Percentiles rank a stretch among this genome's conserved stretches.
These are phyloP conservation scores for Thymallus thymallus DNA, from an alignment of 2,113 vertebrate species.

Conservation along the genomic window DNA sequence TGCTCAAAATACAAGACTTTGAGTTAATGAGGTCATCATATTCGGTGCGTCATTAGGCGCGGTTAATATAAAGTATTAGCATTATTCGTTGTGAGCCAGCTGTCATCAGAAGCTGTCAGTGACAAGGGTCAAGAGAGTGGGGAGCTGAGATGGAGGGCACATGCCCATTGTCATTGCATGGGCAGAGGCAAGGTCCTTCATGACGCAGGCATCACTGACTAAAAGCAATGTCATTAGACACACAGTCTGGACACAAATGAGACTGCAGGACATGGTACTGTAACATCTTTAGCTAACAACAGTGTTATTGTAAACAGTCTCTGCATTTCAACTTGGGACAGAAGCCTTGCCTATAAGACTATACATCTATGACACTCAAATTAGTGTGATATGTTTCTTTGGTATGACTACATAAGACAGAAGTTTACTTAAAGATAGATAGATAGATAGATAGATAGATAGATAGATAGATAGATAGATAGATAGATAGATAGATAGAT, in stretches of 20 bases:
- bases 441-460: too few species aligned
- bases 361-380: not conserved
- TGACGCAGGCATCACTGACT: not conserved
- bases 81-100: conserved; percentile 31
- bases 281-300: too few species aligned
- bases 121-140: conserved; percentile 27
- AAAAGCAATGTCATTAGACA: not conserved
- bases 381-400: not conserved
- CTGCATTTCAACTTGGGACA: too few species aligned
- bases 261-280: too few species aligned
- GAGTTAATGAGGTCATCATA: conserved; percentile 31
- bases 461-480: too few species aligned
- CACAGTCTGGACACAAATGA: too few species aligned
- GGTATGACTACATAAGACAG: too few species aligned
- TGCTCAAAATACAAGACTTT: conserved; percentile 9
- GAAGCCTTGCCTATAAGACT: not conserved
- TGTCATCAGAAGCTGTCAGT: conserved; percentile 14
- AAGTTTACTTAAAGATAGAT: too few species aligned
- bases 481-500: too few species aligned
- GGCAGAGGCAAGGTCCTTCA: conserved; percentile 17
- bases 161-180: conserved; percentile 2
- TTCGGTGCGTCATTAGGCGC: conserved; percentile 35
- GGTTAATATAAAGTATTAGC: conserved; percentile 34
- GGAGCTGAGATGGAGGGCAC: conserved; percentile 18
- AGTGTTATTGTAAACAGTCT: too few species aligned